phyloP scores from a whole-genome alignment of 2,113 vertebrate species.

The Dissostichus mawsoni region DNA sequence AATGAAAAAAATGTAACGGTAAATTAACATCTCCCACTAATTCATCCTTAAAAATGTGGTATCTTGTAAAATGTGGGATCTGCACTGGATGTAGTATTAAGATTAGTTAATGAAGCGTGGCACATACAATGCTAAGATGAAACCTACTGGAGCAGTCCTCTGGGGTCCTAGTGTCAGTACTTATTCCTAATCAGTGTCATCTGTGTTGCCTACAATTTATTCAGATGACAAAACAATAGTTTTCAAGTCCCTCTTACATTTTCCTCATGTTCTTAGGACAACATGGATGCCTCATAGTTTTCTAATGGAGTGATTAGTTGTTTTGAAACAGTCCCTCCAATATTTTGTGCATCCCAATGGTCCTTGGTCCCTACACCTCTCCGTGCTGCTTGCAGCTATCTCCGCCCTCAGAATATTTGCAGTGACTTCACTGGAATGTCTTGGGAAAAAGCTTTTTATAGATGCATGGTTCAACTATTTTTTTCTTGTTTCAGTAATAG shows the following conservation, averaged over 20 bases:
- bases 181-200: constrained; percentile 4
- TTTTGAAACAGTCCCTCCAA: constrained; percentile 41
- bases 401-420: constrained; percentile 64
- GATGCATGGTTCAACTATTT: constrained; percentile 64
- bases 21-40: too few relatives aligned
- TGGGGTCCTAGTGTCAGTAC: background rate
- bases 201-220: background rate
- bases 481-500: constrained; percentile 46
- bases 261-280: constrained; percentile 43
- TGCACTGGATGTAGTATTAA: too few relatives aligned
- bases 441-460: constrained; percentile 79
- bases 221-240: constrained; percentile 5
- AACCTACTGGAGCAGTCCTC: background rate
- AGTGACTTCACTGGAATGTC: constrained; percentile 73
- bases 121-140: too few relatives aligned
- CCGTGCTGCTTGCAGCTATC: constrained; percentile 16
- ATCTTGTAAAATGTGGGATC: too few relatives aligned
- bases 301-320: constrained; percentile 35
- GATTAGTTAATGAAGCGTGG: too few relatives aligned
- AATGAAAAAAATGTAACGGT: too few relatives aligned
- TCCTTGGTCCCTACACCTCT: constrained; percentile 20
- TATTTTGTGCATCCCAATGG: constrained; percentile 46
- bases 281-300: constrained; percentile 30
- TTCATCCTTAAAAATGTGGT: too few relatives aligned
- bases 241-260: constrained; percentile 24